Percentiles rank a stretch among this genome's conserved stretches.
phyloP scores from a whole-genome alignment of 1,140 invertebrate species.

The Holcopasites calliopsidis region DNA sequence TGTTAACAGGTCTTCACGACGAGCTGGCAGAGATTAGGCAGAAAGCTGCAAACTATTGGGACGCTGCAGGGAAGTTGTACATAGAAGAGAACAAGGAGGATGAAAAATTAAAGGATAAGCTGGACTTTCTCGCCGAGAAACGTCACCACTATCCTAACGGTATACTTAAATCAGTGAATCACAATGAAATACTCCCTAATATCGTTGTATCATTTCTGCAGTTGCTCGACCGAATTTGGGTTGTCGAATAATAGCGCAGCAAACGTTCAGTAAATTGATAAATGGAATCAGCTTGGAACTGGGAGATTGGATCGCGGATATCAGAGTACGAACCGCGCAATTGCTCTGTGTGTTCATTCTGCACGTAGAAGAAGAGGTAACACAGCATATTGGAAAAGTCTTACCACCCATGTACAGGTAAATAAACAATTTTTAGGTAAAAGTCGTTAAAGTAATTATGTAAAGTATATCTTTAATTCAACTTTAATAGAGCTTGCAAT shows the following conservation, averaged over 20 bases:
- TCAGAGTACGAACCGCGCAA: conserved; percentile 86
- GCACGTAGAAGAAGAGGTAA: conserved; percentile 85
- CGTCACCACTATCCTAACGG: conserved; percentile 84
- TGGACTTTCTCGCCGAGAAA: conserved; percentile 83
- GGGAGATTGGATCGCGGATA: conserved; percentile 85
- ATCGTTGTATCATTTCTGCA: conserved; percentile 60
- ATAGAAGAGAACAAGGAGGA: conserved; percentile 88
- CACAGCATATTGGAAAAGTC: conserved; percentile 84
- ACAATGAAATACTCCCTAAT: background rate
- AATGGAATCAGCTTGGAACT: conserved; percentile 85
- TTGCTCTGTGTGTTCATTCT: conserved; percentile 85
- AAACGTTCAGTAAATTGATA: conserved; percentile 85
- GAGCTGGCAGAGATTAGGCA: conserved; percentile 83
- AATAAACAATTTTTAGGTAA: conserved; percentile 19
- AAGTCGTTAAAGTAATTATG: background rate
- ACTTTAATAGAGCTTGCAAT: conserved; percentile 73
- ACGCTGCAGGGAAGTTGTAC: conserved; percentile 84
- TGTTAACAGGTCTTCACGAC: conserved; percentile 88
- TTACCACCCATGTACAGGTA: conserved; percentile 81
- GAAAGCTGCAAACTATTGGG: conserved; percentile 83
- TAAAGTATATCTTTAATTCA: background rate
- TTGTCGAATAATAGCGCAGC: conserved; percentile 86
- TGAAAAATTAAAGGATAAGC: conserved; percentile 86
- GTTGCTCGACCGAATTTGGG: conserved; percentile 87
- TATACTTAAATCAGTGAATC: conserved; percentile 57